Percentiles rank a stretch among this genome's conserved stretches.
Evolutionary conservation across 2,888 invertebrate genomes (phyloP).

Genomic region (Gerosis bhagava): DNA sequence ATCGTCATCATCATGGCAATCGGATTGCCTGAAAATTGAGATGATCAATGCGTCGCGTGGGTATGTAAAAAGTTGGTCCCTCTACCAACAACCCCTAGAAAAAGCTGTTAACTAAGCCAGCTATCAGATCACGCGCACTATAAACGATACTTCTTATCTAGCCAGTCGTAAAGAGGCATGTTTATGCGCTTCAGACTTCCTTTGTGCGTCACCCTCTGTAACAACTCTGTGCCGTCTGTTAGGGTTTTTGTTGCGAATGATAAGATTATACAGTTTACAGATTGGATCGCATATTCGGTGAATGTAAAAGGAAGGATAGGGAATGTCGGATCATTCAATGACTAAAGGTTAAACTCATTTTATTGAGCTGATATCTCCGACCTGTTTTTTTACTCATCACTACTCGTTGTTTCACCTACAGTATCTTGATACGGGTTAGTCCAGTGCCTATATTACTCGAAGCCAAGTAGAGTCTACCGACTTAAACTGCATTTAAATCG

Average conservation of each 20-base stretch:
- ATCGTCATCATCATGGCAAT: no score
- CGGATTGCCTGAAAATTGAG: no score
- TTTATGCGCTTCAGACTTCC: constrained; percentile 53
- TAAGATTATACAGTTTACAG: constrained; percentile 18
- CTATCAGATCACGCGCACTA: constrained; percentile 21
- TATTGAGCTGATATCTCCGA: no score
- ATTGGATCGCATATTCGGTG: constrained; percentile 6
- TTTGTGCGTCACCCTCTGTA: constrained; percentile 40
- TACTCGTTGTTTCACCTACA: no score
- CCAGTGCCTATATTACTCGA: no score
- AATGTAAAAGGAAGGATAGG: background rate
- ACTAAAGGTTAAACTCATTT: no score
- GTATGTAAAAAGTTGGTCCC: no score
- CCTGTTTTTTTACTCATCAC: no score
- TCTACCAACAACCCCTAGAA: constrained; percentile 19
- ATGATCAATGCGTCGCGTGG: no score
- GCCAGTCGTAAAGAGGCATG: constrained; percentile 43
- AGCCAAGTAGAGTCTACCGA: no score
- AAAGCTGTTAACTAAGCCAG: constrained; percentile 16
- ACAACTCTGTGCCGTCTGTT: constrained; percentile 24
- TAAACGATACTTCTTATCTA: constrained; percentile 41
- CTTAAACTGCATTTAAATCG: no score
- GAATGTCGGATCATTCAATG: constrained; percentile 1
- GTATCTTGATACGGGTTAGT: no score
- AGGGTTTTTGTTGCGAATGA: constrained; percentile 21